Percentiles rank a stretch among this genome's conserved stretches.
Conservation (phyloP, 2,888 invertebrate species). For the Oligia latruncula region DNA sequence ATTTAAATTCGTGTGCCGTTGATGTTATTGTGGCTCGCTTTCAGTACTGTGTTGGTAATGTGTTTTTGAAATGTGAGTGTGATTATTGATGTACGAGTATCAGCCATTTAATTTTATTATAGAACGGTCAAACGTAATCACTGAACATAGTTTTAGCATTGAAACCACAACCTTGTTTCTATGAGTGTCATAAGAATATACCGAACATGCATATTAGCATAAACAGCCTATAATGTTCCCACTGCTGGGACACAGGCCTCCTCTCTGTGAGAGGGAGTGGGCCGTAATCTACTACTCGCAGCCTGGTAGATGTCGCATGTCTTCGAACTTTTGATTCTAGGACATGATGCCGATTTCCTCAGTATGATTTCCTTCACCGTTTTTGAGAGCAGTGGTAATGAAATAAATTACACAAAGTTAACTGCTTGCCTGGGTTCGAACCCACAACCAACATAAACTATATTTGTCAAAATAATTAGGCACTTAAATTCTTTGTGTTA, state of each 20-base stretch:
- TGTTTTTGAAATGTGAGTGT: not conserved
- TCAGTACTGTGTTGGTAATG: not conserved
- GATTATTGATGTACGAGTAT: not conserved
- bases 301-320: not conserved
- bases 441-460: not conserved
- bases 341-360: not conserved
- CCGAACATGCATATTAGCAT: too few relatives aligned
- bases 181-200: not conserved
- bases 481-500: not conserved
- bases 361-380: not conserved
- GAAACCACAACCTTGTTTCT: not conserved
- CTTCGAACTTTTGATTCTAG: not conserved
- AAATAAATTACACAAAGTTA: too few relatives aligned
- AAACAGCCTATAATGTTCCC: too few relatives aligned
- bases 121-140: not conserved
- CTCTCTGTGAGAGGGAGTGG: not conserved
- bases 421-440: too few relatives aligned
- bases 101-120: not conserved
- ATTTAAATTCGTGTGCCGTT: slow-evolving; percentile 40
- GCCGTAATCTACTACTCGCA: not conserved
- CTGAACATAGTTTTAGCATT: not conserved
- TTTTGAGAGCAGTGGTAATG: not conserved
- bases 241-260: not conserved
- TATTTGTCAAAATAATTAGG: not conserved
- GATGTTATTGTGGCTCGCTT: slow-evolving; percentile 4